Conservation (phyloP, 2,797 vertebrate genomes). For the Potorous gilbertii region DNA sequence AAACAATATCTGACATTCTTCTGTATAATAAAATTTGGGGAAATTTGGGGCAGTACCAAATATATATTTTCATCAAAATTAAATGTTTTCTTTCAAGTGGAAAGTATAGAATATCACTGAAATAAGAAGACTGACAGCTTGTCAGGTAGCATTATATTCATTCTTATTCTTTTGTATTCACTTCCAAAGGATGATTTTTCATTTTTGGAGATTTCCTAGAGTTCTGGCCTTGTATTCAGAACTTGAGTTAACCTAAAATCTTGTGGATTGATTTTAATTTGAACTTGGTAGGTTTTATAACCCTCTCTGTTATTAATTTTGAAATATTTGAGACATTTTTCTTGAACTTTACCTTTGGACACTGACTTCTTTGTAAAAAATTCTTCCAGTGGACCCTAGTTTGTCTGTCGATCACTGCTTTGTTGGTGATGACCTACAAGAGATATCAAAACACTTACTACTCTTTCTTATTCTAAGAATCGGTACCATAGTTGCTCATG, state of each 20-base stretch:
- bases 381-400: constrained; percentile 42
- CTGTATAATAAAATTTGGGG: background rate
- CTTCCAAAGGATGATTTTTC: constrained; percentile 48
- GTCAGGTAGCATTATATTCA: constrained; percentile 12
- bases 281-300: constrained; percentile 65
- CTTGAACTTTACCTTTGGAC: constrained; percentile 72
- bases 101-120: background rate
- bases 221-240: constrained; percentile 58
- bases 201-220: constrained; percentile 38
- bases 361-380: constrained; percentile 62
- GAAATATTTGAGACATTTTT: constrained; percentile 62
- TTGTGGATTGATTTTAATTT: constrained; percentile 77
- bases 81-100: background rate
- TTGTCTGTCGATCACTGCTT: constrained; percentile 70
- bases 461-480: constrained; percentile 30
- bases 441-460: constrained; percentile 51
- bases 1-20: background rate
- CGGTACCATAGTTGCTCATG: background rate
- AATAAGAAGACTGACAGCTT: constrained; percentile 55
- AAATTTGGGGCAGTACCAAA: background rate
- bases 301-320: constrained; percentile 63
- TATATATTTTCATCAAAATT: background rate
- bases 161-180: background rate
- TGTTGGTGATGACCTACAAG: constrained; percentile 28
- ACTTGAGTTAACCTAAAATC: constrained; percentile 66